Evolutionary conservation across 1,140 invertebrate genomes (phyloP).

Genomic region (Cotesia chilonis): DNA sequence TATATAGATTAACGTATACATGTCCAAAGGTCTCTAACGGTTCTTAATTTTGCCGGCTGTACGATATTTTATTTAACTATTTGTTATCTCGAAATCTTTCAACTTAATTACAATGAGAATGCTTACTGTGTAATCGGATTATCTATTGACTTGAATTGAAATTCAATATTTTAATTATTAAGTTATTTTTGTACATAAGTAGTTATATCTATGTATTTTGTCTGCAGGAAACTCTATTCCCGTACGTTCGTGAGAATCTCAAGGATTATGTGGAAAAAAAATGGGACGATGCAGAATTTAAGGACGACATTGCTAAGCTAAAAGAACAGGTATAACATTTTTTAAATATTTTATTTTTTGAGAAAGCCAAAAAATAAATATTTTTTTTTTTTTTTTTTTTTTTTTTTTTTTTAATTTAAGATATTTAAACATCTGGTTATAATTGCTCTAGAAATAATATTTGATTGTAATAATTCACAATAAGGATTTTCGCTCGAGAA

Average conservation of each 20-base stretch:
- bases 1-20: conserved; percentile 10
- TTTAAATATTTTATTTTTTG: not conserved
- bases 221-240: conserved; percentile 81
- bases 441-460: not conserved
- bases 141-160: too few species aligned
- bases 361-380: not conserved
- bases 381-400: not conserved
- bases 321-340: conserved; percentile 63
- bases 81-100: not conserved
- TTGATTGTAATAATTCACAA: not conserved
- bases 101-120: not conserved
- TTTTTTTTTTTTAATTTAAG: not conserved
- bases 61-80: not conserved
- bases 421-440: not conserved
- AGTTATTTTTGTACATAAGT: not conserved
- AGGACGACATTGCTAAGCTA: conserved; percentile 74
- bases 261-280: conserved; percentile 76
- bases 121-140: not conserved
- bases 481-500: not conserved
- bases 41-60: conserved; percentile 19
- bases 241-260: conserved; percentile 78
- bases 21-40: conserved; percentile 18
- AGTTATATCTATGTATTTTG: conserved; percentile 35
- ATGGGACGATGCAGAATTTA: conserved; percentile 76
- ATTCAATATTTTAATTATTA: not conserved